A percentile compares a stretch with the other conserved stretches of the same genome.
Conservation (phyloP, 2,113 vertebrate species). For the Apistogramma diplotaenia region DNA sequence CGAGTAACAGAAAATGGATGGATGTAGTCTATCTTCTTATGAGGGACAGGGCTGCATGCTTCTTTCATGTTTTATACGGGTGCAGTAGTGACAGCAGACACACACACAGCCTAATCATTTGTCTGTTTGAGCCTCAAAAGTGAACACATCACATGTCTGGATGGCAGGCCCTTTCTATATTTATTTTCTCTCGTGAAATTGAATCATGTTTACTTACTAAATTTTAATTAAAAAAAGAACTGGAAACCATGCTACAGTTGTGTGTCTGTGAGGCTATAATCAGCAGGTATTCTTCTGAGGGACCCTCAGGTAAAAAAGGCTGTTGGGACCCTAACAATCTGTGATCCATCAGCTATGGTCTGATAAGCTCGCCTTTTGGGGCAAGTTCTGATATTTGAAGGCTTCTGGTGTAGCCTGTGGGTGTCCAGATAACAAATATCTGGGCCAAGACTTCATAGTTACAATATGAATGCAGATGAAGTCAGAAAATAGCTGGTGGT, state of each 20-base stretch:
- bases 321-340: background rate
- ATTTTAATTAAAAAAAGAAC: background rate
- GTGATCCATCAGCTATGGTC: background rate
- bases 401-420: background rate
- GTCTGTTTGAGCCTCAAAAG: background rate
- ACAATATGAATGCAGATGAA: fast-evolving
- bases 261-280: background rate
- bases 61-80: background rate
- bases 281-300: background rate
- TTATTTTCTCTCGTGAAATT: background rate
- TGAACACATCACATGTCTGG: background rate
- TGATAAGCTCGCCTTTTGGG: background rate
- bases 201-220: background rate
- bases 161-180: background rate
- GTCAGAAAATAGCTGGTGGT: background rate
- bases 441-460: background rate
- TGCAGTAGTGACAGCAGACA: background rate
- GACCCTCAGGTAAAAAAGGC: background rate
- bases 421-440: background rate
- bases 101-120: background rate
- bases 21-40: background rate
- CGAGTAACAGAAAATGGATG: background rate
- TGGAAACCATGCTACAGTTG: background rate
- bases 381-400: background rate
- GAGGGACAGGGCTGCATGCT: background rate